Percentiles rank a stretch among this genome's conserved stretches.
These are phyloP conservation scores for Tiliqua scincoides DNA, from an alignment of 2,113 vertebrate species.

Conservation along the genomic window DNA sequence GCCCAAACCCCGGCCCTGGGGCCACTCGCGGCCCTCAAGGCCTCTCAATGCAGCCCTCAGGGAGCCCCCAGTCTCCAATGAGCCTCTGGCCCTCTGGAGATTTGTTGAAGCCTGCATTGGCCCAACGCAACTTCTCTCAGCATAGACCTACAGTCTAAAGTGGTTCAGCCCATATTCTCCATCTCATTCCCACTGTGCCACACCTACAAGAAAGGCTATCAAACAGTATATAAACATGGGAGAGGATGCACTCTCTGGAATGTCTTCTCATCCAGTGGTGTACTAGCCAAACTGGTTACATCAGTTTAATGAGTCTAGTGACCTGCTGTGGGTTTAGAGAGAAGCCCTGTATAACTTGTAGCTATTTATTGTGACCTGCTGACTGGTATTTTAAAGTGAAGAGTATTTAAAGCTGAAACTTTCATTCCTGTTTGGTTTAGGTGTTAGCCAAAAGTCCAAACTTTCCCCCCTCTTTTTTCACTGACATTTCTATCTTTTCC, in stretches of 20 bases:
- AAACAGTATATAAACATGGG: not conserved
- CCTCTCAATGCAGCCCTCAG: too few relatives aligned
- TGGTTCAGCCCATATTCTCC: not conserved
- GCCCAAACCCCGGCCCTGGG: too few relatives aligned
- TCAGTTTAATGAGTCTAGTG: not conserved
- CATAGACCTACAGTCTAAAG: too few relatives aligned
- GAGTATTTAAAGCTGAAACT: not conserved
- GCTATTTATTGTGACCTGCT: too few relatives aligned
- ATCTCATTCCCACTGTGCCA: not conserved
- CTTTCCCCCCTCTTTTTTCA: not conserved
- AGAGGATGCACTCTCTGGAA: not conserved
- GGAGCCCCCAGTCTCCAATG: too few relatives aligned
- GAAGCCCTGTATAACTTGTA: not conserved
- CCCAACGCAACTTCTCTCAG: too few relatives aligned
- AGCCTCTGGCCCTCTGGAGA: too few relatives aligned
- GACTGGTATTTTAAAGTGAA: not conserved
- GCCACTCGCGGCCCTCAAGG: too few relatives aligned
- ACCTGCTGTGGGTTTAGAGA: not conserved
- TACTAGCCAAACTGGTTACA: not conserved
- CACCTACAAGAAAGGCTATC: not conserved
- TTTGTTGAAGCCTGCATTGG: too few relatives aligned
- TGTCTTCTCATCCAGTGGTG: not conserved
- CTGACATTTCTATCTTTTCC: not conserved
- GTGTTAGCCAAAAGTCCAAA: not conserved
- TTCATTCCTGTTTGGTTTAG: not conserved